A percentile compares a stretch with the other conserved stretches of the same genome.
These are phyloP conservation scores for Conus betulinus DNA, from an alignment of 1,140 invertebrate species.

Conservation along the genomic window DNA sequence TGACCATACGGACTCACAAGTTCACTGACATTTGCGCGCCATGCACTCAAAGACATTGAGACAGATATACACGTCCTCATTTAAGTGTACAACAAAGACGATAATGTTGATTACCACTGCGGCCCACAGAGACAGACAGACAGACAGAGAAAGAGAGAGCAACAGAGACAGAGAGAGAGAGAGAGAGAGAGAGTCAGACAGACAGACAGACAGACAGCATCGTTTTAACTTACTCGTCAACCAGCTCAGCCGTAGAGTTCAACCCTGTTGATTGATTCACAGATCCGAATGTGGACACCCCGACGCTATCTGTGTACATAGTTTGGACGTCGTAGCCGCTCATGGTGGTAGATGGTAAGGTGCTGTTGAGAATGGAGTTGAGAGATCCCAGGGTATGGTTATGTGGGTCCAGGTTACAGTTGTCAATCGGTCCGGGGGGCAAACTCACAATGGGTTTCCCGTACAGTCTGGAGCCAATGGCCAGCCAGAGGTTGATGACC, in stretches of 20 bases:
- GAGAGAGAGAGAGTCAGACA: not conserved
- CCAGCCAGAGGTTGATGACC: conserved; percentile 40
- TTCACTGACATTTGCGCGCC: too few relatives aligned
- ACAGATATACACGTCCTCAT: too few relatives aligned
- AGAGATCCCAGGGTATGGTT: not conserved
- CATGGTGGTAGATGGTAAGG: too few relatives aligned
- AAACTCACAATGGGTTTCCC: conserved; percentile 21
- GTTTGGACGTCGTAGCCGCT: too few relatives aligned
- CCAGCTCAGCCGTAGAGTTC: not conserved
- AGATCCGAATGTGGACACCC: not conserved
- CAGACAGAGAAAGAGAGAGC: too few relatives aligned
- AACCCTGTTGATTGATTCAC: not conserved
- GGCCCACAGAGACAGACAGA: too few relatives aligned
- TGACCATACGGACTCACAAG: too few relatives aligned
- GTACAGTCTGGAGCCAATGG: conserved; percentile 41
- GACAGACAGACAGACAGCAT: not conserved
- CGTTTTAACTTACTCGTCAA: not conserved
- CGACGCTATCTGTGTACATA: not conserved
- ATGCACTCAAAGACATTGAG: too few relatives aligned
- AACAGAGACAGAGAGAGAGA: not conserved
- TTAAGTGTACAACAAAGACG: too few relatives aligned
- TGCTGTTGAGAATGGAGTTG: too few relatives aligned
- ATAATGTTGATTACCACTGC: too few relatives aligned
- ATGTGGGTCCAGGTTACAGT: conserved; percentile 3
- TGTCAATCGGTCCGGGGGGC: conserved; percentile 23